Percentiles rank a stretch among this genome's conserved stretches.
These are phyloP conservation scores for Sebastiscus tertius DNA, from an alignment of 2,797 vertebrate genomes.

Conservation along the genomic window DNA sequence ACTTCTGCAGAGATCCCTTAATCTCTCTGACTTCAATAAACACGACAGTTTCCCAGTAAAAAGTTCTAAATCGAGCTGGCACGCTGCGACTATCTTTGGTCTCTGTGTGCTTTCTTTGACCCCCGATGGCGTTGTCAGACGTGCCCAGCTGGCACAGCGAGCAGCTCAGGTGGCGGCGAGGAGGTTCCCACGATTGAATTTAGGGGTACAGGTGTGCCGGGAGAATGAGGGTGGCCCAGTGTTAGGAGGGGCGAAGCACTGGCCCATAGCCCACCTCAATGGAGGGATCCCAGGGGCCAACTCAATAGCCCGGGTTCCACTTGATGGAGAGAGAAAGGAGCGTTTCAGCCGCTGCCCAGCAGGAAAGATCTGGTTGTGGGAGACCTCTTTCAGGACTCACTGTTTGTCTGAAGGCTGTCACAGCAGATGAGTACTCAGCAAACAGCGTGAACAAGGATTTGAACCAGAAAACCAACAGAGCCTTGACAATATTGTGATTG, in stretches of 20 bases:
- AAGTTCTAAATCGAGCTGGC: slow-evolving; percentile 54
- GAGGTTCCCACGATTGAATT: slow-evolving; percentile 83
- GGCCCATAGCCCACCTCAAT: slow-evolving; percentile 93
- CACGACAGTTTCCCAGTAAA: slow-evolving; percentile 7
- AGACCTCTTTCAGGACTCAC: slow-evolving; percentile 94
- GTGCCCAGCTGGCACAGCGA: slow-evolving; percentile 71
- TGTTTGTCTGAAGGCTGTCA: slow-evolving; percentile 98
- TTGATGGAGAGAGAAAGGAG: slow-evolving; percentile 96
- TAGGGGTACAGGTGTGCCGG: slow-evolving; percentile 85
- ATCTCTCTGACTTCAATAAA: slow-evolving; percentile 24
- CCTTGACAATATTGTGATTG: slow-evolving; percentile 93
- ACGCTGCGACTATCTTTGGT: slow-evolving; percentile 53
- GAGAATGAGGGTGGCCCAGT: slow-evolving; percentile 83
- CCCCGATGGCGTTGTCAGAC: slow-evolving; percentile 62
- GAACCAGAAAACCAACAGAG: slow-evolving; percentile 97
- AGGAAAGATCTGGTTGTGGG: slow-evolving; percentile 96
- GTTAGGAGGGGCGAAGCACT: slow-evolving; percentile 80
- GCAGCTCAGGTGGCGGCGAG: slow-evolving; percentile 72
- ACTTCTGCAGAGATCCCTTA: slow-evolving; percentile 41
- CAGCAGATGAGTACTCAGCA: slow-evolving; percentile 98
- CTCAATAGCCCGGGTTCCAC: slow-evolving; percentile 95
- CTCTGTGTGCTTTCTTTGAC: slow-evolving; percentile 56
- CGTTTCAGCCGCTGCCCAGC: slow-evolving; percentile 93
- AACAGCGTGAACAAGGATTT: slow-evolving; percentile 99
- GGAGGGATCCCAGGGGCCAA: slow-evolving; percentile 92